phyloP scores from a whole-genome alignment of 2,113 vertebrate genomes.

The Ophiodon elongatus region DNA sequence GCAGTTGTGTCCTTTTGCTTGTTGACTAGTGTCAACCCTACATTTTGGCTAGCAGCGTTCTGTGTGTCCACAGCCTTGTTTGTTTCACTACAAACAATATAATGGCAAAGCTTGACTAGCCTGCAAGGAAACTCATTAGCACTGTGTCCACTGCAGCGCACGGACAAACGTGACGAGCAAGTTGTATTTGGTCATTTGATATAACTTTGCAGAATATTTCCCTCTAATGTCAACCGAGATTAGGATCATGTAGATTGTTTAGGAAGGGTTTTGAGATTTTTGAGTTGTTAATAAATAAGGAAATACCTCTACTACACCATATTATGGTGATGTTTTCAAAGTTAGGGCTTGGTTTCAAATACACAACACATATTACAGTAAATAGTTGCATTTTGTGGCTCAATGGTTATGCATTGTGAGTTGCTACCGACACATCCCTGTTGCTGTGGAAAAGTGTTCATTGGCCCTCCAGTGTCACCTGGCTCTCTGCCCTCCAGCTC shows the following conservation, averaged over 20 bases:
- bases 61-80: neutral
- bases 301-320: neutral
- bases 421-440: neutral
- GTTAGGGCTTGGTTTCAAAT: constrained; percentile 12
- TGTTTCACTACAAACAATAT: neutral
- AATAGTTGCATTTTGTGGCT: neutral
- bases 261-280: neutral
- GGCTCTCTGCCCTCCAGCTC: constrained; percentile 6
- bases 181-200: neutral
- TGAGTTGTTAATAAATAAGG: neutral
- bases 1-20: neutral
- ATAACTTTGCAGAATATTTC: neutral
- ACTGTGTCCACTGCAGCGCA: neutral
- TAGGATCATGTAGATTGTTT: too few relatives aligned
- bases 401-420: neutral
- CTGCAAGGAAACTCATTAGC: neutral
- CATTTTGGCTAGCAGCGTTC: neutral
- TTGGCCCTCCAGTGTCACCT: constrained; percentile 17
- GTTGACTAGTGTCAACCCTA: neutral
- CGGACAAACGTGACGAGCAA: neutral
- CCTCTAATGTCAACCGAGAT: neutral
- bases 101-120: neutral
- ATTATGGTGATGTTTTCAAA: neutral
- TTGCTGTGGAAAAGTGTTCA: neutral
- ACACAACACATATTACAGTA: neutral